phyloP scores from a whole-genome alignment of 2,888 invertebrate genomes.

The Cetonia aurata region DNA sequence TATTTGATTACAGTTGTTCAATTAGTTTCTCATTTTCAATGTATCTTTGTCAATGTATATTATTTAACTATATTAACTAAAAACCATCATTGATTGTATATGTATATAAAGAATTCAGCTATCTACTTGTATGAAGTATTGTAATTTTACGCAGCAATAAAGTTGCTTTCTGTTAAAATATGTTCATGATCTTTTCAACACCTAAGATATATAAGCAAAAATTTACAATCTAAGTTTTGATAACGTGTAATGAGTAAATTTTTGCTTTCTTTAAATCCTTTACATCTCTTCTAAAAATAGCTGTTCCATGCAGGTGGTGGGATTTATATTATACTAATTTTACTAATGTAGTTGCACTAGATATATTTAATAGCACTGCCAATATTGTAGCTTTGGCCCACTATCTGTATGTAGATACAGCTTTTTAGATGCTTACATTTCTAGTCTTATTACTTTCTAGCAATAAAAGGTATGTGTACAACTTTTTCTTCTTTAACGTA shows the following conservation, averaged over 20 bases:
- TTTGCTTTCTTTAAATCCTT: slow-evolving; percentile 30
- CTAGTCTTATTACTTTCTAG: too few species aligned
- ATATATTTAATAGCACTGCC: slow-evolving; percentile 45
- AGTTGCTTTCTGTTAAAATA: slow-evolving; percentile 63
- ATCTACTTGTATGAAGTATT: slow-evolving; percentile 44
- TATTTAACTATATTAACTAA: slow-evolving; percentile 26
- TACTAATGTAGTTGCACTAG: slow-evolving; percentile 43
- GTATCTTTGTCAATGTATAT: slow-evolving; percentile 41
- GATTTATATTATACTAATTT: slow-evolving; percentile 50
- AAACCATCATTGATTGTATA: slow-evolving; percentile 32
- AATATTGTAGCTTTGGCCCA: slow-evolving; percentile 54
- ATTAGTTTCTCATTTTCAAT: slow-evolving; percentile 44
- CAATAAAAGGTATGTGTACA: too few species aligned
- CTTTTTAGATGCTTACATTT: slow-evolving; percentile 56
- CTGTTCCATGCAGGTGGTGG: slow-evolving; percentile 66
- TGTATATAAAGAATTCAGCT: slow-evolving; percentile 39
- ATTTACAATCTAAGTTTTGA: slow-evolving; percentile 20
- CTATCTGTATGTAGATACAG: slow-evolving; percentile 61
- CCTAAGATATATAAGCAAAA: slow-evolving; percentile 34
- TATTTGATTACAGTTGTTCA: slow-evolving; percentile 29
- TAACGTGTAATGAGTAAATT: neutral
- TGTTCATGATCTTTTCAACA: slow-evolving; percentile 32
- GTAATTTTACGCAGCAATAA: slow-evolving; percentile 62
- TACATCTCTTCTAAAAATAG: slow-evolving; percentile 62
- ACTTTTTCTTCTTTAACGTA: too few species aligned